Evolutionary conservation across 2,888 invertebrate genomes (phyloP), one percentile per base, ranked within the genome.

Genomic region (Drosophila peninsularis): DNA sequence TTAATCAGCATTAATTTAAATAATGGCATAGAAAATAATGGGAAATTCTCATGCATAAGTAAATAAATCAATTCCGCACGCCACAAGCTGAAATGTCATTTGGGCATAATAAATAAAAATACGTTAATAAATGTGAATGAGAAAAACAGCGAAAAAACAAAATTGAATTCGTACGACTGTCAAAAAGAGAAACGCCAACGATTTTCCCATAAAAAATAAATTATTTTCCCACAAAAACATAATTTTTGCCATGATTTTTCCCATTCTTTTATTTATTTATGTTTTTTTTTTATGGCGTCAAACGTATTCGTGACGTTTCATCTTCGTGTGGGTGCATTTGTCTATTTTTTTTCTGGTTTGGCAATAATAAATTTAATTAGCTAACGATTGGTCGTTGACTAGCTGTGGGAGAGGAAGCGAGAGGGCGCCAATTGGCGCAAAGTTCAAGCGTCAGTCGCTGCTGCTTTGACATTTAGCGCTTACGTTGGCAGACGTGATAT

Each of bases 341-440:
- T 21, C 36, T 42, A 52, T 65, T 64, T 64, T 32, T 44, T 39
- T 37, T 41, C 42, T 37, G 36, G 49, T 21, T 19, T 62, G 44
- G 44, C 62, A 71, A 56, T 69, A 68, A 74, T 67, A 78, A 70
- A 82, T 82, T 80, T 85, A 82, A 85, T 85, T 82, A 82, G 80
- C 80, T 61, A 79, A 74, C 82, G 67, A 67, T 58, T 71, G 47
- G 36, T 13, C 56, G 49, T 39, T n/a, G 52, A 24, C 36, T 52
- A 6, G 1, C 56, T 36, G 27, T n/a, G 14, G n/a, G 30, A 14
- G 41, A n/a, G 30, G 13, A 5, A 32, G 37, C 10, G 27, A n/a
- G 21, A 42, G 27, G 17, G 17, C 6, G 21, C 32, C 39, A 24
- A 37, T 45, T n/a, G 21, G 42, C 56, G 11, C 64, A 72, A 68